Evolutionary conservation across 2,797 vertebrate species (phyloP).

Genomic region (Myotis vivesi): DNA sequence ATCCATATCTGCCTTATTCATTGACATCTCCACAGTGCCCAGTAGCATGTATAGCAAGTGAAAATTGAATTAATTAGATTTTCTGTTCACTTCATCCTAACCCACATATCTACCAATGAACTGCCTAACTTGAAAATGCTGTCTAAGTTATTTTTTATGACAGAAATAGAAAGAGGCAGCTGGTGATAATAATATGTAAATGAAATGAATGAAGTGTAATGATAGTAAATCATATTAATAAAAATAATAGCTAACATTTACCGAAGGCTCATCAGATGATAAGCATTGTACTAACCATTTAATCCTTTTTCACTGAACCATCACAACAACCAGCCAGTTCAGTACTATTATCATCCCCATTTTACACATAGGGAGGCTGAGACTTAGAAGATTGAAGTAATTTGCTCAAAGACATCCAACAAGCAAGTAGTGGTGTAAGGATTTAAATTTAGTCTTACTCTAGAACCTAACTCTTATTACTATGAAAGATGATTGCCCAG

Average conservation of each 20-base stretch:
- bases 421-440: neutral
- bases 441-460: constrained; percentile 13
- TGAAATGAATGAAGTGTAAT: neutral
- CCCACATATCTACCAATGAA: neutral
- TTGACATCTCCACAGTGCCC: neutral
- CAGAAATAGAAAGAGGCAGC: neutral
- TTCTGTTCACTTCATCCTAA: neutral
- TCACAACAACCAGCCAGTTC: neutral
- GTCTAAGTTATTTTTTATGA: neutral
- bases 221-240: neutral
- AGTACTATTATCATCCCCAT: neutral
- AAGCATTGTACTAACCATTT: neutral
- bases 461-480: neutral
- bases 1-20: neutral
- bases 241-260: constrained; percentile 1
- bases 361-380: neutral
- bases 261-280: neutral
- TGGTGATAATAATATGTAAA: neutral
- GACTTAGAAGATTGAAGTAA: neutral
- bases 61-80: neutral
- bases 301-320: neutral
- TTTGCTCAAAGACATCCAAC: neutral
- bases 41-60: neutral
- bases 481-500: neutral
- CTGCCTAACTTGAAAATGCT: neutral